Evolutionary conservation across 2,797 vertebrate species (phyloP), one percentile per base, ranked within the genome.

Genomic region (Spinibarbus caldwelli): DNA sequence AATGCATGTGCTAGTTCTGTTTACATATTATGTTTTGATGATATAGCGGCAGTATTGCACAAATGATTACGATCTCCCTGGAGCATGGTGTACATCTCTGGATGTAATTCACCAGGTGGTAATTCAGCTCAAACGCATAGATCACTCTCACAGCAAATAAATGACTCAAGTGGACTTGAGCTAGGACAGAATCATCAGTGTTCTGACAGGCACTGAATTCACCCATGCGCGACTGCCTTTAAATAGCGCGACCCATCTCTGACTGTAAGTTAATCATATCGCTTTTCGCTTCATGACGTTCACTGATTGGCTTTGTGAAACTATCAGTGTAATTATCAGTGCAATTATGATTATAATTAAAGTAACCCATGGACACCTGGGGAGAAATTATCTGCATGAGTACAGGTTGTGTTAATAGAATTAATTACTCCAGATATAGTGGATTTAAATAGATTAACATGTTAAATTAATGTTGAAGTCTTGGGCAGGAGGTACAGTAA

Each of bases 241-340:
- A 76, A 43, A 78, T 57, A 84, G 36, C 12, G 36, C 47, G 75
- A 73, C 81, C 81, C 57, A 66, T 86, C 79, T 77, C 36, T 79
- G 86, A 86, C 83, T 88, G 81, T 82, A 86, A 86, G 87, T 87
- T 90, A 90, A 91, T 91, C 66, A 86, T 89, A 90, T 90, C 38
- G 89, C 80, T 87, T 92, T 86, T 86, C 80, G 71, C 87, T 72
- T 90, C 77, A 38, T 12, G 31, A 83, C 84, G 85, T 86, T 88
- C 80, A 31, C 80, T 88, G 87, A 82, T 90, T 88, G 67, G 76
- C 52, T n/a, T n/a, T n/a, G n/a, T n/a, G n/a, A n/a, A n/a, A n/a
- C 80, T 90, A 88, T 88, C 87, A 85, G 83, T 77, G 83, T 86
- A 89, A 91, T 90, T 88, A 90, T 83, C 85, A 78, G 49, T 38